Evolutionary conservation across 2,888 invertebrate genomes (phyloP), one percentile per base, ranked within the genome.

Genomic region (Epistrophe eligans): DNA sequence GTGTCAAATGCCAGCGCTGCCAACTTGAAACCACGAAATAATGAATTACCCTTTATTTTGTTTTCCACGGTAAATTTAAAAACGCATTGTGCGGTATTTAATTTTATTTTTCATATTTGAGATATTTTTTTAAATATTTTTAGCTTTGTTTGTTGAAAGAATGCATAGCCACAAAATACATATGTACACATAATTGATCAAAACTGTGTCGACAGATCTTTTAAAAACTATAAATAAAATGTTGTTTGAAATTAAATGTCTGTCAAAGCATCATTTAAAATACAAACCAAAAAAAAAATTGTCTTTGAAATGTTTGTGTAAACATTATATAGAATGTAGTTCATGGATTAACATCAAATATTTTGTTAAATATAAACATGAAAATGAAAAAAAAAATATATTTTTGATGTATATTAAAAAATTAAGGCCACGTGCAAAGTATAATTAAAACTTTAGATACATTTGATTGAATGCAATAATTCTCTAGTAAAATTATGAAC

Each of bases 201-300:
- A 67, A 64, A 19, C 35, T 67, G 67, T 50, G 67, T 67, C 67
- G 67, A 67, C 67, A 67, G 32, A 50, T 67, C 35, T 66, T 66
- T 66, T 66, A 35, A 66, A 66, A 17, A 13, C 48, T 55, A 64
- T 55, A 60, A 60, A 70, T 74, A 81, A 62, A 70, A 55, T 5
- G n/a, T 11, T 28, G 43, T 74, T 71, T 43, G 32, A 81, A 70
- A 55, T 52, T 2, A 76, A 64, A 81, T 71, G 57, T 35, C 70
- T 81, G 76, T 81, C 81, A 81, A 71, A 71, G 81, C 48, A 76
- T 70, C 71, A 62, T 71, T 71, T 55, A 24, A 32, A 35, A 62
- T 43, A 24, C 4, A 15, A 4, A 43, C 11, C n/a, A 40, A 15
- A 32, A 35, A 19, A 19, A 60, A 13, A 38, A 35, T 6, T 38